These are phyloP conservation scores for Ormyrus nitidulus DNA, from an alignment of 2,888 invertebrate genomes.

Conservation along the genomic window DNA sequence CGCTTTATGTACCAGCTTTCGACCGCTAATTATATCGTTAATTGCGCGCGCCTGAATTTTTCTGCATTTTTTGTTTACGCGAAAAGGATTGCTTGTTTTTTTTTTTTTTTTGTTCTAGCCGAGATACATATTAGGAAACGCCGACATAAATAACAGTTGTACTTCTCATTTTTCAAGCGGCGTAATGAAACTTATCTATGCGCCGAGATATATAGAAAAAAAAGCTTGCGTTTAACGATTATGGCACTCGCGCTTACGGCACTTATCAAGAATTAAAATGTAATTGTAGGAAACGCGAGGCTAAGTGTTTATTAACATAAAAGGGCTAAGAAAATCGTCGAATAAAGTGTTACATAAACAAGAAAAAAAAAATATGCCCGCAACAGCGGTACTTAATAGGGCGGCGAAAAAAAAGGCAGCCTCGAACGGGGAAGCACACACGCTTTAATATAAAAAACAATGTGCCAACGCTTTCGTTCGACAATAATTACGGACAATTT, in stretches of 20 bases:
- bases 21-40: no score
- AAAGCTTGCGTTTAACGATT: slow-evolving; percentile 43
- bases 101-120: not conserved
- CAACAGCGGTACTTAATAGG: not conserved
- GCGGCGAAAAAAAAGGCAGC: not conserved
- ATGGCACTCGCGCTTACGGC: slow-evolving; percentile 29
- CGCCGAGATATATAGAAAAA: not conserved
- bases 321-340: slow-evolving; percentile 28
- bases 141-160: not conserved
- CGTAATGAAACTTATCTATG: slow-evolving; percentile 34
- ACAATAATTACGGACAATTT: slow-evolving; percentile 10
- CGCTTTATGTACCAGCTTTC: no score
- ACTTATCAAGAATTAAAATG: slow-evolving; percentile 52
- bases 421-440: no score
- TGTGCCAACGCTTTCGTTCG: not conserved
- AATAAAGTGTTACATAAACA: slow-evolving; percentile 52
- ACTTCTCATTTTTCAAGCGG: slow-evolving; percentile 14
- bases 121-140: slow-evolving; percentile 11
- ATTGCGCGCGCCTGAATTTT: not conserved
- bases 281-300: slow-evolving; percentile 52
- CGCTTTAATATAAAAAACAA: not conserved
- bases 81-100: no score
- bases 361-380: not conserved
- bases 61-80: not conserved
- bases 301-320: slow-evolving; percentile 53